These are phyloP conservation scores for Carpatolechia fugitivella DNA, from an alignment of 2,888 invertebrate species.

Conservation along the genomic window DNA sequence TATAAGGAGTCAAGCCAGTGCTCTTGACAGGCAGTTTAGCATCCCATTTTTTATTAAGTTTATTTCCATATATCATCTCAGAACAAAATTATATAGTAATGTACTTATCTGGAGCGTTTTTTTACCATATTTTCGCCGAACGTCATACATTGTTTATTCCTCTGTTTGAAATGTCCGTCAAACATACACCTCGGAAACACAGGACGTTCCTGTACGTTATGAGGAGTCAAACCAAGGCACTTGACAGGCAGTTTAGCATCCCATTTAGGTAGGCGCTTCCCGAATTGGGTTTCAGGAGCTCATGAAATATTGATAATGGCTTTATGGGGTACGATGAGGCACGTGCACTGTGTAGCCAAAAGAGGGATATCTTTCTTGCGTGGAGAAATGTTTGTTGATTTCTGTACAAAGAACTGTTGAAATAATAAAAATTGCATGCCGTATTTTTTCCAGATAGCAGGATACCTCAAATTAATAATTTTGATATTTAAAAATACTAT, in stretches of 20 bases:
- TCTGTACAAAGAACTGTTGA: too few relatives aligned
- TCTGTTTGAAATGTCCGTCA: background rate
- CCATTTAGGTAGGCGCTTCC: conserved; percentile 31
- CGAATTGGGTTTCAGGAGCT: conserved; percentile 44
- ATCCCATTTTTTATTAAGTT: too few relatives aligned
- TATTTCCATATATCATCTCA: too few relatives aligned
- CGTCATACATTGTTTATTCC: too few relatives aligned
- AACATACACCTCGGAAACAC: background rate
- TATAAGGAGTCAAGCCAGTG: background rate
- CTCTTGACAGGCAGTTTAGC: conserved; percentile 29
- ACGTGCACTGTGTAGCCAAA: conserved; percentile 4
- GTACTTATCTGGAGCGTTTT: too few relatives aligned
- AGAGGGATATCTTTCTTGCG: conserved; percentile 13
- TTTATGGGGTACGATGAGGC: conserved; percentile 22
- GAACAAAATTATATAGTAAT: too few relatives aligned
- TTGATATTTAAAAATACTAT: too few relatives aligned
- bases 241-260: conserved; percentile 34
- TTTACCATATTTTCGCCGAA: too few relatives aligned
- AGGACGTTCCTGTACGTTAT: background rate
- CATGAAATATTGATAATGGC: conserved; percentile 54
- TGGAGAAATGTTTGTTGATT: too few relatives aligned
- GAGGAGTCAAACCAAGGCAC: background rate
- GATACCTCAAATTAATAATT: too few relatives aligned
- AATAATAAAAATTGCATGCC: too few relatives aligned
- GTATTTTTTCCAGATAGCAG: too few relatives aligned